These are phyloP conservation scores for Pachymerium ferrugineum DNA, from an alignment of 2,888 invertebrate species.

Conservation along the genomic window DNA sequence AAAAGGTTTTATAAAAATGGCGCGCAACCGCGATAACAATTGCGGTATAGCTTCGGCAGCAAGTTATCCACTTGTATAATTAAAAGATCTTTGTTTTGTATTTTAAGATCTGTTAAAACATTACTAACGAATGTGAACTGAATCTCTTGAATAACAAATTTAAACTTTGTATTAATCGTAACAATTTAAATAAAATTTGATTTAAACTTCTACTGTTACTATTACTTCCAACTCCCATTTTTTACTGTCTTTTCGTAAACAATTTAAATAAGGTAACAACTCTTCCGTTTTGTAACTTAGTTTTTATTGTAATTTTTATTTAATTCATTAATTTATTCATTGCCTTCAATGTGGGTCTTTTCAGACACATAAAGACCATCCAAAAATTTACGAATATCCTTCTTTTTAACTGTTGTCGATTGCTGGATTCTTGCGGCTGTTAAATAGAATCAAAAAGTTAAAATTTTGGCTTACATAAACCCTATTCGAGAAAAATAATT, in stretches of 20 bases:
- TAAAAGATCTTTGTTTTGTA: background rate
- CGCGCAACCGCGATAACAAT: conserved; percentile 73
- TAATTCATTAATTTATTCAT: background rate
- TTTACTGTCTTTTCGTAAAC: no score
- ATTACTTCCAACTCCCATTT: no score
- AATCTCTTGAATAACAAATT: no score
- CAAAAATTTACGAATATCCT: conserved; percentile 99
- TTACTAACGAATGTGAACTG: no score
- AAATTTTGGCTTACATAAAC: background rate
- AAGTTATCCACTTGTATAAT: conserved; percentile 77
- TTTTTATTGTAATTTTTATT: no score
- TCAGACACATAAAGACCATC: conserved; percentile 99
- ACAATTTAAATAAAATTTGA: no score
- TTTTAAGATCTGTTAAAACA: no score
- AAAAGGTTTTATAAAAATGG: conserved; percentile 80
- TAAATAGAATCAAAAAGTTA: conserved; percentile 42
- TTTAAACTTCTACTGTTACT: no score
- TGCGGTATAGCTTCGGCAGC: conserved; percentile 80
- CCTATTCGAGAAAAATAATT: conserved; percentile 37
- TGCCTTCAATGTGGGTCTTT: conserved; percentile 75
- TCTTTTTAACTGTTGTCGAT: conserved; percentile 96
- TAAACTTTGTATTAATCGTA: no score
- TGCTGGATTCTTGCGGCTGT: conserved; percentile 96
- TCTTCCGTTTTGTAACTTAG: no score
- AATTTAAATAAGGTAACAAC: no score